Evolutionary conservation across 2,888 invertebrate species (phyloP).

Genomic region (Agrotis exclamationis): DNA sequence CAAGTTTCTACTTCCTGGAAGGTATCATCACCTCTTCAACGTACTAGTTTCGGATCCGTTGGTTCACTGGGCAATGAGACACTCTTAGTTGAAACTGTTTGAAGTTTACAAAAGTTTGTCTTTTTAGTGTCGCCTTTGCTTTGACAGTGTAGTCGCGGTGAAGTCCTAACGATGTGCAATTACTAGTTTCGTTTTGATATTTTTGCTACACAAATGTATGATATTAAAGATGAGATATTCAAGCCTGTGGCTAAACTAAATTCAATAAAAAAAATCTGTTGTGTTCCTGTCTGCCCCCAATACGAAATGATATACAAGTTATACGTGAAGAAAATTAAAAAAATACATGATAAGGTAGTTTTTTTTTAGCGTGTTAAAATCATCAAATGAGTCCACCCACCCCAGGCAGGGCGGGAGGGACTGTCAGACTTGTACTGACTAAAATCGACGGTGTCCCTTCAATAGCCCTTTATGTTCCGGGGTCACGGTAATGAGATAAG

Average conservation of each 20-base stretch:
- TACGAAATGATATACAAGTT: no score
- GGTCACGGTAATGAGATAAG: no score
- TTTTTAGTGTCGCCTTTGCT: constrained; percentile 25
- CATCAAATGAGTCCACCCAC: no score
- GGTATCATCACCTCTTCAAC: constrained; percentile 12
- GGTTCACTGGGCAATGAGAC: constrained; percentile 1
- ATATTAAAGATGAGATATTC: no score
- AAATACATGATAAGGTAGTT: background rate
- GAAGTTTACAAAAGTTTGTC: constrained; percentile 28
- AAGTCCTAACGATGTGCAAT: constrained; percentile 32
- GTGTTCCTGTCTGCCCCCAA: no score
- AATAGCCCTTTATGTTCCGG: no score
- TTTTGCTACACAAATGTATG: background rate
- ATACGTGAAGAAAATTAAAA: background rate
- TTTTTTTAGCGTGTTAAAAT: no score
- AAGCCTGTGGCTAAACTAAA: no score
- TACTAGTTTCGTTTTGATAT: constrained; percentile 15
- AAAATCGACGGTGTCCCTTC: no score
- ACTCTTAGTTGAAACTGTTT: constrained; percentile 12
- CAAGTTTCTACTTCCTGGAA: background rate
- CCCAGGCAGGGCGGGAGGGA: no score
- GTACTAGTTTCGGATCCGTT: constrained; percentile 14
- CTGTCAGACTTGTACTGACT: no score
- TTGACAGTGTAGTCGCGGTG: background rate
- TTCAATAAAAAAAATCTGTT: no score